These are phyloP conservation scores for Channa argus DNA, from an alignment of 2,113 vertebrate species.

Conservation along the genomic window DNA sequence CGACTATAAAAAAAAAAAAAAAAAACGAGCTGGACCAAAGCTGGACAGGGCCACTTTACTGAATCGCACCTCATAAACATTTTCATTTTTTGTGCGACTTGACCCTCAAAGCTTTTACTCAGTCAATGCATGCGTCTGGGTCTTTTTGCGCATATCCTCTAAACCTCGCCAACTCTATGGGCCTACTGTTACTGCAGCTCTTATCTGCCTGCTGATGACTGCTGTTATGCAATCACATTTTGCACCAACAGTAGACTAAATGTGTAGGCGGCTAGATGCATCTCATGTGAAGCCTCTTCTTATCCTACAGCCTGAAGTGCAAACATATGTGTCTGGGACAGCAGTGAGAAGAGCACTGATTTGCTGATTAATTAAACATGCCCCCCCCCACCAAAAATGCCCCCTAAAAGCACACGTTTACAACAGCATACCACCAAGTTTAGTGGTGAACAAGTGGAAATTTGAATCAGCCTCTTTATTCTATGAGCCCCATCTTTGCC, in stretches of 20 bases:
- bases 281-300: constrained; percentile 90
- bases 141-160: constrained; percentile 30
- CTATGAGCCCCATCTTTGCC: constrained; percentile 95
- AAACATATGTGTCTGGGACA: constrained; percentile 93
- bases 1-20: constrained; percentile 71
- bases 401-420: constrained; percentile 86
- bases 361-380: constrained; percentile 95
- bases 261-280: constrained; percentile 90
- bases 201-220: constrained; percentile 57
- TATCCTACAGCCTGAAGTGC: constrained; percentile 92
- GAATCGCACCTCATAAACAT: constrained; percentile 88
- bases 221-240: constrained; percentile 81
- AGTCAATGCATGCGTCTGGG: constrained; percentile 55
- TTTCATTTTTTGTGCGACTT: constrained; percentile 63
- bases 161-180: constrained; percentile 43
- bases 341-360: constrained; percentile 90
- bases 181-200: constrained; percentile 50
- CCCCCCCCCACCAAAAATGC: constrained; percentile 48
- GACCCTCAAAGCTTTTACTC: constrained; percentile 63
- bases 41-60: constrained; percentile 89
- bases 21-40: constrained; percentile 87
- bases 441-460: constrained; percentile 94
- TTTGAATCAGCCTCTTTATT: constrained; percentile 94
- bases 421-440: constrained; percentile 92
- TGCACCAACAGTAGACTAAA: constrained; percentile 88